Evolutionary conservation across 2,797 vertebrate genomes (phyloP), one percentile per base, ranked within the genome.

Genomic region (Sebastes wilsoni): DNA sequence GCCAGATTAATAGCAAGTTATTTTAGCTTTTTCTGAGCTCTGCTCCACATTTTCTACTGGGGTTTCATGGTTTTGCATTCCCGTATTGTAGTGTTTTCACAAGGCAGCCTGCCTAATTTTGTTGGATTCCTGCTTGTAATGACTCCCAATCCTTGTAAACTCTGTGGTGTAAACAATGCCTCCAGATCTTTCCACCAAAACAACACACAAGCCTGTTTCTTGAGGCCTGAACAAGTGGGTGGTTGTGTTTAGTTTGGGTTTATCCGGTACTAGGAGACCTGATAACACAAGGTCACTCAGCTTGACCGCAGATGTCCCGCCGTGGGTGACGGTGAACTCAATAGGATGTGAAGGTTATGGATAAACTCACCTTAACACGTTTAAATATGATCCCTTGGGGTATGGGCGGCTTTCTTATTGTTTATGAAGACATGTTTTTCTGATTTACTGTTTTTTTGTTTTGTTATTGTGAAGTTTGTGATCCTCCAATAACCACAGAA

Each of bases 241-340:
- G 87, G 82, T 27, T 81, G 84, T 93, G 90, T 94, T 95, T 95
- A 83, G 88, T 77, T 94, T 93, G 78, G 82, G 83, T 93, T 94
- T 90, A 88, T 94, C 90, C 88, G 85, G 92, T 88, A 80, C 90
- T 87, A 78, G 85, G 89, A 90, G 93, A 92, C 87, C 89, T 86
- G 93, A 95, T 91, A 92, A 91, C 71, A 62, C 76, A 38, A 80
- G 84, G 87, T 86, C 90, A 38, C 90, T 89, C 83, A 72, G 88
- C 89, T 75, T 87, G 84, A 90, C 89, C 80, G 54, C 90, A 94
- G 79, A 91, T 90, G 89, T 92, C 84, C 79, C 74, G 23, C 61
- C 64, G 74, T 61, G 70, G 81, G 55, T 49, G 79, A 70, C 13
- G 25, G 25, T 58, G 36, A 66, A 67, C 77, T 65, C 81, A 83